These are phyloP conservation scores for Leptatherina wallacei DNA, from an alignment of 2,797 vertebrate genomes.

Conservation along the genomic window DNA sequence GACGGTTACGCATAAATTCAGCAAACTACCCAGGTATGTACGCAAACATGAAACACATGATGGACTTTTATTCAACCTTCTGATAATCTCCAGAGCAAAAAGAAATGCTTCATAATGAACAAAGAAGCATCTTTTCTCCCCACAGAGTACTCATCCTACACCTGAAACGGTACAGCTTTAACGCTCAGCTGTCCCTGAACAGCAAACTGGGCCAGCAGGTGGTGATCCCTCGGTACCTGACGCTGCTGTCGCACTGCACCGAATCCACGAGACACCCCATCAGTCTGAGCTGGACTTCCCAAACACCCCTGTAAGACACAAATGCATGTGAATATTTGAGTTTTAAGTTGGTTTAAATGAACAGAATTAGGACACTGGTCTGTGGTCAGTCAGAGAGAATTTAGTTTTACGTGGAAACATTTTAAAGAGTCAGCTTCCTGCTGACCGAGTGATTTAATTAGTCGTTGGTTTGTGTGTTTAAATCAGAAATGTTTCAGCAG, in stretches of 20 bases:
- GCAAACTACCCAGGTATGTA: slow-evolving; percentile 92
- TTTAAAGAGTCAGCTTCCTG: no score
- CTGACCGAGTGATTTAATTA: no score
- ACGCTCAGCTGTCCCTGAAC: slow-evolving; percentile 94
- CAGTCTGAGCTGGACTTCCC: slow-evolving; percentile 87
- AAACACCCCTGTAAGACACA: slow-evolving; percentile 85
- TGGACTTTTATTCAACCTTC: neutral
- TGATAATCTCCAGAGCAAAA: neutral
- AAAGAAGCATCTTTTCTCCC: neutral
- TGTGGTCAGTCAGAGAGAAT: no score
- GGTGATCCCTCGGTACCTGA: slow-evolving; percentile 94
- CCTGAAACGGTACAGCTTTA: slow-evolving; percentile 98
- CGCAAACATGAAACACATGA: neutral
- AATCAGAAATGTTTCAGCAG: no score
- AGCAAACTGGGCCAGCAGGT: slow-evolving; percentile 98
- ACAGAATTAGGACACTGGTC: no score
- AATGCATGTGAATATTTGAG: neutral
- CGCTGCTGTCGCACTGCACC: slow-evolving; percentile 92
- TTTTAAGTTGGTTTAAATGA: no score
- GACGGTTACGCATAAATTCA: slow-evolving; percentile 96
- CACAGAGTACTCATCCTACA: slow-evolving; percentile 96
- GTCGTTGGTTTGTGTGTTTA: no score
- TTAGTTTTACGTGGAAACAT: no score
- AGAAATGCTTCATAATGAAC: neutral
- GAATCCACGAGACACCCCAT: slow-evolving; percentile 91